Conservation (phyloP, 2,113 vertebrate species). For the Gymnogyps californianus region DNA sequence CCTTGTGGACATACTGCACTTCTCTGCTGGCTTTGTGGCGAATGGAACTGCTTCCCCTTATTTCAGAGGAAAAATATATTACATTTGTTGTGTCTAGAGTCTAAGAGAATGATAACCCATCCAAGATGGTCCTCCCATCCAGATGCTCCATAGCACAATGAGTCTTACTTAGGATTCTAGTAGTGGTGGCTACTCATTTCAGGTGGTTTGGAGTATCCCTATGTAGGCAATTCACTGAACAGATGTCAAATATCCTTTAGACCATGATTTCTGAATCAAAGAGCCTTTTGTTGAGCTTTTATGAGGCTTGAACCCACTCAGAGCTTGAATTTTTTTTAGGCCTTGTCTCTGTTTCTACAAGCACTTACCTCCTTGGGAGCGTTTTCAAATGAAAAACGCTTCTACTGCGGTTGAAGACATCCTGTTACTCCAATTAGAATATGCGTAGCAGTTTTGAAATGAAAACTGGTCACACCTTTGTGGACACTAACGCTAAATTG, state of each 20-base stretch:
- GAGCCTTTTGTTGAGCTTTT: neutral
- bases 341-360: neutral
- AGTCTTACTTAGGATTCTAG: neutral
- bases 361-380: neutral
- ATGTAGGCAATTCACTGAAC: neutral
- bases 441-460: neutral
- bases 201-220: neutral
- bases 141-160: fast-evolving
- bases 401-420: neutral
- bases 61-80: neutral
- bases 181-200: neutral
- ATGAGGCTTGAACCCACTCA: neutral
- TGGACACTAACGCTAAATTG: neutral
- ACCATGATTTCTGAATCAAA: neutral
- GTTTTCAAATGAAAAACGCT: neutral
- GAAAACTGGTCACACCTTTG: neutral
- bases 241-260: neutral
- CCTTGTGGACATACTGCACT: neutral
- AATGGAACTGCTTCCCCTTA: neutral
- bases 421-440: neutral
- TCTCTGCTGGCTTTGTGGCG: neutral
- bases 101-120: neutral
- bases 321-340: neutral
- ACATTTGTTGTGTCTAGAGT: neutral
- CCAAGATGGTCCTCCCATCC: neutral